Conservation (phyloP, 2,888 invertebrate species). For the Volucella inflata region DNA sequence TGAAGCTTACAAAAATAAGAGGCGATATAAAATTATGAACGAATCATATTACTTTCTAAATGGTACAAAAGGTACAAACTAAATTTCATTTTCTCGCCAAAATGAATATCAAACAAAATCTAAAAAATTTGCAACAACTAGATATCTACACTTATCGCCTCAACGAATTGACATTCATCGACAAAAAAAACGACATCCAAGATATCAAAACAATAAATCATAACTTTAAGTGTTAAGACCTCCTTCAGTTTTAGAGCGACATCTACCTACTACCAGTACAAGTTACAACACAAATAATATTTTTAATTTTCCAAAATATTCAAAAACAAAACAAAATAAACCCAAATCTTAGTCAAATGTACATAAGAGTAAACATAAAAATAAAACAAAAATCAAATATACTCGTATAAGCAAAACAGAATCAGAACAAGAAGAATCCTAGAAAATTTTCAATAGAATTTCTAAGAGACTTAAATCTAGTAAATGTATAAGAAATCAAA, state of each 20-base stretch:
- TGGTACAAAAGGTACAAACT: constrained; percentile 50
- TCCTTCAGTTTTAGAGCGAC: constrained; percentile 67
- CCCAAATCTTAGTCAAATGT: constrained; percentile 27
- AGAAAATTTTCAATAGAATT: constrained; percentile 68
- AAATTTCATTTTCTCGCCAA: constrained; percentile 31
- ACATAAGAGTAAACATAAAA: constrained; percentile 37
- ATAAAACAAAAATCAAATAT: constrained; percentile 23
- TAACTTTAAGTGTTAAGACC: constrained; percentile 22
- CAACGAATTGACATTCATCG: constrained; percentile 33
- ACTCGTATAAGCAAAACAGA: constrained; percentile 29
- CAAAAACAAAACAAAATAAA: constrained; percentile 29
- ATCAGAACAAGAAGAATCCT: constrained; percentile 17
- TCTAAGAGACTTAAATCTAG: constrained; percentile 63
- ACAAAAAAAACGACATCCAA: neutral
- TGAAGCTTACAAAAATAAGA: constrained; percentile 55
- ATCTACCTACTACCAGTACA: constrained; percentile 62
- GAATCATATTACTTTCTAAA: constrained; percentile 39
- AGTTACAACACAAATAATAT: constrained; percentile 28
- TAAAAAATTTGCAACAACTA: constrained; percentile 21
- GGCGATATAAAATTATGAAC: constrained; percentile 38
- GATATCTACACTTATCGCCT: neutral
- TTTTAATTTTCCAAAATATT: constrained; percentile 40
- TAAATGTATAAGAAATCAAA: constrained; percentile 61
- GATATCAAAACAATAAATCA: constrained; percentile 3
- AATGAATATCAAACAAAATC: constrained; percentile 6